phyloP scores from a whole-genome alignment of 2,797 vertebrate genomes.

The Spea hammondii region DNA sequence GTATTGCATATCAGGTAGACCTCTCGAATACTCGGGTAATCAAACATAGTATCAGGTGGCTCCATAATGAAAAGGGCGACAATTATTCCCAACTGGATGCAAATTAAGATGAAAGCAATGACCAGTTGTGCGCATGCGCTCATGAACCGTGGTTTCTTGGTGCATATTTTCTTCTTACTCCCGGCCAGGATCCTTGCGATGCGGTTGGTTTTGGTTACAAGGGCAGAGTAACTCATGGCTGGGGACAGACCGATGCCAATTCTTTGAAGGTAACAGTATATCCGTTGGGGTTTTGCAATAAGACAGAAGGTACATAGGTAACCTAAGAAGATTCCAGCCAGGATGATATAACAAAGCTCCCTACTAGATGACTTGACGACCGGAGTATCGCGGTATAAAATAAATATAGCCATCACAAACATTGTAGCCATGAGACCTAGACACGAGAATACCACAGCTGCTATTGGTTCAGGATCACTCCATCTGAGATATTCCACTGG shows the following conservation, averaged over 20 bases:
- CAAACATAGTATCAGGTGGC: conserved; percentile 89
- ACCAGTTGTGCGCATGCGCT: conserved; percentile 96
- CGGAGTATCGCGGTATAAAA: conserved; percentile 91
- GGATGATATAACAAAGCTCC: conserved; percentile 96
- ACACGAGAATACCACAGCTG: conserved; percentile 93
- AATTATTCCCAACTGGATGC: conserved; percentile 93
- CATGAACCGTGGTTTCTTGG: conserved; percentile 98
- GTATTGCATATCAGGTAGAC: conserved; percentile 96
- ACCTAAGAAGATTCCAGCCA: conserved; percentile 92
- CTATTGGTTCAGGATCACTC: conserved; percentile 96
- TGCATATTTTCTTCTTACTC: conserved; percentile 99
- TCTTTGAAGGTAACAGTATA: conserved; percentile 93
- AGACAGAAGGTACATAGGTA: conserved; percentile 96
- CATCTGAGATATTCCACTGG: conserved; percentile 93
- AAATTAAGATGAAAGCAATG: conserved; percentile 92
- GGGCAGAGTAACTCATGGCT: conserved; percentile 96
- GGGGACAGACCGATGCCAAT: conserved; percentile 94
- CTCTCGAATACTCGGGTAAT: conserved; percentile 93
- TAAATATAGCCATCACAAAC: conserved; percentile 90
- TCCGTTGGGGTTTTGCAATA: conserved; percentile 88
- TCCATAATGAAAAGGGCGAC: conserved; percentile 95
- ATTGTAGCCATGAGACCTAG: conserved; percentile 90
- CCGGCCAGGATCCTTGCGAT: conserved; percentile 98
- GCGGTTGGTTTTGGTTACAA: conserved; percentile 94
- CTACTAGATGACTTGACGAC: conserved; percentile 97